Base-by-base conservation (phyloP, 2,888 invertebrate genomes). In the Eupeodes latifasciatus region DNA sequence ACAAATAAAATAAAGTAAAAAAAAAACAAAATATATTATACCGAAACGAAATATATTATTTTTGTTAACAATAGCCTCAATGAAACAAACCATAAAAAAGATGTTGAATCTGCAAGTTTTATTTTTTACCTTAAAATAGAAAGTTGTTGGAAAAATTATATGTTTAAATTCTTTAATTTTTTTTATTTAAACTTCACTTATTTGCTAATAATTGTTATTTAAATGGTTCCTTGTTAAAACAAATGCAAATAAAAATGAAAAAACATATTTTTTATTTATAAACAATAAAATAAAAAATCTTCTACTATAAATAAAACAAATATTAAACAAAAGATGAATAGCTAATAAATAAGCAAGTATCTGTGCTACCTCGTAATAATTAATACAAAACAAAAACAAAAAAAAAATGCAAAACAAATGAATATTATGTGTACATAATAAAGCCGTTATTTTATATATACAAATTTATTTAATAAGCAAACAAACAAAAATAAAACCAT, bases 21-120 rank as follows among this genome's bases (percentile, higher is more conserved):
- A 44, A 71, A 80, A 74, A 90, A 71, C 55, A 71, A 80, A 74
- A 89, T 84, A 89, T 87, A 88, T 83, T 81, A 88, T 88, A 88
- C 88, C 88, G 88, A 88, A 88, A 88, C 88, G 88, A 88, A 88
- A 87, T 87, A 88, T 85, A 89, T 89, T 90, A 90, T 90, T 90
- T 90, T 90, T 90, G 90, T 90, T 90, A 90, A 90, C 90, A 90
- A 90, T 90, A 90, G 90, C 90, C 90, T 90, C 89, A 90, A 90
- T 87, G 87, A 89, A 89, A 89, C 87, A 89, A 89, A 89, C 81
- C 89, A 81, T 85, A 89, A 85, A 85, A 87, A 85, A 84, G 84
- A 81, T 57, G 84, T 84, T 81, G 87, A 84, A 77, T 88, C 74
- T 62, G 59, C 64, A 59, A 40, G 6, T 69, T 69, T n/a, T 16